Evolutionary conservation across 2,797 vertebrate genomes (phyloP).

Genomic region (Poecile montanus): DNA sequence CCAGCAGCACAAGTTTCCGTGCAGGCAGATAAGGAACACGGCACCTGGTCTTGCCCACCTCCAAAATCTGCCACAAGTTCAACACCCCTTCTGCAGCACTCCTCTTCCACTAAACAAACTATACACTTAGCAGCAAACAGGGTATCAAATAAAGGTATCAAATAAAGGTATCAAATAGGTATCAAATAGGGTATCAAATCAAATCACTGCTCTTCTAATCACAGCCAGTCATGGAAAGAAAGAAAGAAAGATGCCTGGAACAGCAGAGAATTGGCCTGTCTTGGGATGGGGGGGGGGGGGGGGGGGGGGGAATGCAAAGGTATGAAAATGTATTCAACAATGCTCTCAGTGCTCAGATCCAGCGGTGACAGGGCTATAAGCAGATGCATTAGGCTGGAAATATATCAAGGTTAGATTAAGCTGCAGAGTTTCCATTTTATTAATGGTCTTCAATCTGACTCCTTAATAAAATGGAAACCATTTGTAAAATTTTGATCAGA

Average conservation of each 20-base stretch:
- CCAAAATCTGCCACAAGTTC: not conserved
- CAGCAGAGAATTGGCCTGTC: not conserved
- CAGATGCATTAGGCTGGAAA: conserved; percentile 64
- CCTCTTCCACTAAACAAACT: not conserved
- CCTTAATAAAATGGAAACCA: conserved; percentile 68
- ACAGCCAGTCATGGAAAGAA: not conserved
- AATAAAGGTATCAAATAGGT: not conserved
- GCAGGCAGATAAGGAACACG: not conserved
- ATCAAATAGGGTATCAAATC: not conserved
- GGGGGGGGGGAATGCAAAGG: not conserved
- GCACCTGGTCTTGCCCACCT: not conserved
- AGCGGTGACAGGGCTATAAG: conserved; percentile 58
- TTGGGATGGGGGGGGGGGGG: not conserved
- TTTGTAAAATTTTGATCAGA: conserved; percentile 68
- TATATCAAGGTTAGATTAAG: conserved; percentile 68
- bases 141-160: not conserved
- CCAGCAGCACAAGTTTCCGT: not conserved
- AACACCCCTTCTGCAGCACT: not conserved
- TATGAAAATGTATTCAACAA: conserved; percentile 62
- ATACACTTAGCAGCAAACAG: not conserved
- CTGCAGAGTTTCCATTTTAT: conserved; percentile 66
- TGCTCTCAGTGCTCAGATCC: conserved; percentile 13
- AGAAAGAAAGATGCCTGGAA: conserved; percentile 17
- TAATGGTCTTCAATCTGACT: conserved; percentile 65
- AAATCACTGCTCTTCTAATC: not conserved